Evolutionary conservation across 2,888 invertebrate genomes (phyloP), one percentile per base, ranked within the genome.

Genomic region (Harpalus rubripes): DNA sequence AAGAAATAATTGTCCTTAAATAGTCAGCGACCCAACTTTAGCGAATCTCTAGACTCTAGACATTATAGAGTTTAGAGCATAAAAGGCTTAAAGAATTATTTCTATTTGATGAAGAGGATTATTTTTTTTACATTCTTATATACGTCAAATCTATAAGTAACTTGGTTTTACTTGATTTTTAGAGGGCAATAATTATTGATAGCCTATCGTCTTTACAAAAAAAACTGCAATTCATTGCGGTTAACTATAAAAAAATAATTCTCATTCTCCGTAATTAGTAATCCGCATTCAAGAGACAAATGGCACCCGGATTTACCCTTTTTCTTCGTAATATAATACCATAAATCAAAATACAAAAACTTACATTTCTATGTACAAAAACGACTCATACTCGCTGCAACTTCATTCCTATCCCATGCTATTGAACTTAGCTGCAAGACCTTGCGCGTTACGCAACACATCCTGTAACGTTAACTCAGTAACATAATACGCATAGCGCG

Each of bases 381-480:
- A 41, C 72, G 16, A 18, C 72, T 74, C n/a, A 7, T 41, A 18
- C 72, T 74, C n/a, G 15, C 41, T 18, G 10, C 72, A 74, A 74
- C 44, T 74, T 26, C 72, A 74, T 44, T 15, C 8, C 22, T 44
- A 18, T 74, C 72, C 41, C 72, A 44, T 74, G 72, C 72, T 74
- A 74, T 52, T 74, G 72, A 74, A 74, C 72, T 74, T 74, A 74
- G 72, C 41, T 74, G 44, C 22, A 74, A 74, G 72, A 16, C 72
- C 72, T 74, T 74, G 18, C 68, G 16, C 72, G 16, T 74, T 74
- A 74, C 72, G 72, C 44, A 74, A 74, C 72, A 52, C 79, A 79
- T 79, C 79, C 79, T 79, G 79, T 79, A 59, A 79, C 61, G 59
- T 12, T 74, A 74, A 74, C 72, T 79, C 79, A 16, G 79, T 79